Base-by-base conservation (phyloP, 2,113 vertebrate genomes). In the Steatornis caripensis region DNA sequence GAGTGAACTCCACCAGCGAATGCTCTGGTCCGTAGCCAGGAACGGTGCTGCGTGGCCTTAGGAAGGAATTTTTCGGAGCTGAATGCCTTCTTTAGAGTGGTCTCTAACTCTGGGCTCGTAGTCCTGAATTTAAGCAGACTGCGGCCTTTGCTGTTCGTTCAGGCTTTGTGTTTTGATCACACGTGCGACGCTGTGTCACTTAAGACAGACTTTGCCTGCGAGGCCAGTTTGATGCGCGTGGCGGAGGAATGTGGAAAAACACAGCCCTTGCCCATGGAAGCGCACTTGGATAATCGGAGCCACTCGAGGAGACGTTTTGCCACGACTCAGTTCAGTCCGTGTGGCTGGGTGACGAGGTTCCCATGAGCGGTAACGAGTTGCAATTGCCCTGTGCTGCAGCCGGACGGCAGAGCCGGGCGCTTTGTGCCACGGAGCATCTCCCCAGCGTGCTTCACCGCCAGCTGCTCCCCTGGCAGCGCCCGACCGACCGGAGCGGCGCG, bases 1-100 rank as follows among this genome's bases (percentile, higher is more conserved):
- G 0, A 0, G 7, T 8, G 1, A 76, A 76, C 94, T 79, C 55
- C 45, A 5, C 0, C 3, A n/a, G 48, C 4, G 5, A 45, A 37
- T 6, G 39, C 43, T 76, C 66, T 0, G 8, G 75, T 9, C 9
- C 34, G 15, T 1, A 21, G 30, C 71, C 27, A 34, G 60, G 32
- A 71, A 3, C 0, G 7, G 45, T 9, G 53, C 80, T 48, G 81
- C 36, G 13, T 29, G 10, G 17, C 3, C 36, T 16, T 22, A 16
- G 43, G 48, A 18, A 46, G 55, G 84, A 32, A 7, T n/a, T 77
- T 62, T 37, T 74, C 60, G 12, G 62, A 65, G 68, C 21, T 30
- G 18, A 79, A 51, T 27, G 46, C 14, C 17, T 41, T 24, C 49
- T 41, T 23, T 36, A 51, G 70, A 15, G 41, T 4, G 69, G 65